phyloP scores from a whole-genome alignment of 2,888 invertebrate species.

The Drosophila stalkeri region DNA sequence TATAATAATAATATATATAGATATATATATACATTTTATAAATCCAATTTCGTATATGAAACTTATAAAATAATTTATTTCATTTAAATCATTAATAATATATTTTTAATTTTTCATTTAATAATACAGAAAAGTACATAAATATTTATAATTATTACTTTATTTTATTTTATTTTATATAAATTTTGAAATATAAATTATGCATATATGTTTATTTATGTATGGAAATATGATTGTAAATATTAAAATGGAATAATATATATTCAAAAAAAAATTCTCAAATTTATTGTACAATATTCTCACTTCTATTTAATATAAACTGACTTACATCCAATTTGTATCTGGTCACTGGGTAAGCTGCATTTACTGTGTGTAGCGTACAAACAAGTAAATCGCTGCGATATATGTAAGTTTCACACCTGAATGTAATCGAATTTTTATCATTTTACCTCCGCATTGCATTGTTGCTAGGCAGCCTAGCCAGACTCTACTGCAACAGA shows the following conservation, averaged over 20 bases:
- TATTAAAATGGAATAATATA: background rate
- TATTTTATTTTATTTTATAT: background rate
- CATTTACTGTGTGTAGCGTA: slow-evolving; percentile 60
- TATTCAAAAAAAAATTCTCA: background rate
- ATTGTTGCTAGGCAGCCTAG: slow-evolving; percentile 74
- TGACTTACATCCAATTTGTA: background rate
- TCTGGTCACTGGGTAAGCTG: slow-evolving; percentile 37
- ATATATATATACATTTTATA: too few relatives aligned
- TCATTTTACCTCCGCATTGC: slow-evolving; percentile 82
- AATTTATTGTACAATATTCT: too few relatives aligned
- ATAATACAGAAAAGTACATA: too few relatives aligned
- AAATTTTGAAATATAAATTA: background rate
- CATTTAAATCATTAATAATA: too few relatives aligned
- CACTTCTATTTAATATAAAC: background rate
- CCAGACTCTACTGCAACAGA: slow-evolving; percentile 31
- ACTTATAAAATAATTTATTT: too few relatives aligned
- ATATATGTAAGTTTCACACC: slow-evolving; percentile 83
- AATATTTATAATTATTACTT: background rate
- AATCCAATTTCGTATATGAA: too few relatives aligned
- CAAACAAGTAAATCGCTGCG: slow-evolving; percentile 74
- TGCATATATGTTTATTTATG: too few relatives aligned
- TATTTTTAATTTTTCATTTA: too few relatives aligned
- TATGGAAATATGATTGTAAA: too few relatives aligned
- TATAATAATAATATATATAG: too few relatives aligned
- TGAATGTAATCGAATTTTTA: slow-evolving; percentile 83